Evolutionary conservation across 2,797 vertebrate species (phyloP).

Genomic region (Australoheros facetus): DNA sequence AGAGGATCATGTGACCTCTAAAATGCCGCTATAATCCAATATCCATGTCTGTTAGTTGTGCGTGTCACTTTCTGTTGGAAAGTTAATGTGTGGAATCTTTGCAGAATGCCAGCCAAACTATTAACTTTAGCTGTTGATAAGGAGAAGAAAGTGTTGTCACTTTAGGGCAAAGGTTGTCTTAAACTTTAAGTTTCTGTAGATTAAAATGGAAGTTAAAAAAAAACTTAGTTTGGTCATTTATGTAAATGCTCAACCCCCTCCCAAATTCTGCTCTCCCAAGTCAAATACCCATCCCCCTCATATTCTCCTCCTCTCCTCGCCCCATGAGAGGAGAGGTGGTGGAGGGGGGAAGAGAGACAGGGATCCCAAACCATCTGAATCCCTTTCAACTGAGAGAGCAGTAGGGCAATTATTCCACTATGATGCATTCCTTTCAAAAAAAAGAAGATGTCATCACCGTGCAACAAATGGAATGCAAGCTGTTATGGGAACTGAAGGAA

Average conservation of each 20-base stretch:
- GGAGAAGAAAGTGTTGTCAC: neutral
- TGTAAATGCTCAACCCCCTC: conserved; percentile 69
- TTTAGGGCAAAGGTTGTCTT: neutral
- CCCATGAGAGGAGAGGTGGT: conserved; percentile 75
- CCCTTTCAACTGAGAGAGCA: conserved; percentile 81
- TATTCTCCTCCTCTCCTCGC: conserved; percentile 45
- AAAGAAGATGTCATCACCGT: conserved; percentile 69
- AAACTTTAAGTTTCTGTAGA: neutral
- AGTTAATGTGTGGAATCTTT: conserved; percentile 22
- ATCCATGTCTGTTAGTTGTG: conserved; percentile 23
- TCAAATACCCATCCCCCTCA: conserved; percentile 79
- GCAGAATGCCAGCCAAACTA: neutral
- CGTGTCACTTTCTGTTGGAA: neutral
- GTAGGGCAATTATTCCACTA: conserved; percentile 81
- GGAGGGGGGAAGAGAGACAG: conserved; percentile 38
- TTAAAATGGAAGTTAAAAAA: conserved; percentile 31
- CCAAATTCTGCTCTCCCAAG: conserved; percentile 70
- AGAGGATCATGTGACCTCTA: conserved; percentile 65
- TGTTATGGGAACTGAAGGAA: conserved; percentile 50
- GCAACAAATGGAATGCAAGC: conserved; percentile 67
- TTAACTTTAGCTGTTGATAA: neutral
- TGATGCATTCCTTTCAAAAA: conserved; percentile 79
- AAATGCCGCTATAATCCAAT: conserved; percentile 55
- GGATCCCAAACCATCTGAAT: conserved; percentile 82
- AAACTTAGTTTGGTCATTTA: conserved; percentile 50